Evolutionary conservation across 2,797 vertebrate species (phyloP).

Genomic region (Alauda arvensis): DNA sequence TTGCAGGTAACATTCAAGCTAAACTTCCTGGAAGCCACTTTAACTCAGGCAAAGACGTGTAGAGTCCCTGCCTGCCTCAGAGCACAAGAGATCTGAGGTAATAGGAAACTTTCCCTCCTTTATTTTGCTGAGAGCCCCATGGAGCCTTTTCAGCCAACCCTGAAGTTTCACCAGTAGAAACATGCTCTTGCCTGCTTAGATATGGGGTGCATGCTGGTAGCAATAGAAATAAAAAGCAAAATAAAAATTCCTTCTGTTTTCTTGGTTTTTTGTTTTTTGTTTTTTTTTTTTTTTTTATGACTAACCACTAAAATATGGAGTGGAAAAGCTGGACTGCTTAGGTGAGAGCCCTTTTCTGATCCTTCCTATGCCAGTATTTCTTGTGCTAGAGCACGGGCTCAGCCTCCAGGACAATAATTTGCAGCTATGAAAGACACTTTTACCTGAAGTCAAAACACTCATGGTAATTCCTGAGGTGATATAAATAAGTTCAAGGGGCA

Average conservation of each 20-base stretch:
- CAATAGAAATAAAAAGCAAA: not conserved
- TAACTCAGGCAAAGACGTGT: not conserved
- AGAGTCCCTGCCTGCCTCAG: not conserved
- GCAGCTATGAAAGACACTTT: not conserved
- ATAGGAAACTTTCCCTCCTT: not conserved
- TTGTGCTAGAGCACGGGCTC: not conserved
- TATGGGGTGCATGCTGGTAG: not conserved
- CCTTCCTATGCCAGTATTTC: not conserved
- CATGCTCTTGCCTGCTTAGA: fast-evolving
- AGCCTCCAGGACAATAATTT: not conserved
- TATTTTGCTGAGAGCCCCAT: not conserved
- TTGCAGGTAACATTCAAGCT: not conserved
- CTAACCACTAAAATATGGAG: not conserved
- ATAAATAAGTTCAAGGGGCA: conserved; percentile 11
- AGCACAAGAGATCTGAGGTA: not conserved
- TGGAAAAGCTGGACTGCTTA: not conserved
- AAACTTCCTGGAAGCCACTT: not conserved
- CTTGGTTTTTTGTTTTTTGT: not conserved
- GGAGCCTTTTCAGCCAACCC: not conserved
- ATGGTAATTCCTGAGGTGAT: not conserved
- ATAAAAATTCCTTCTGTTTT: not conserved
- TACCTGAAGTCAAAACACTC: not conserved
- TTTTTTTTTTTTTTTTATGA: not conserved
- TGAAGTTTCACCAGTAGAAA: not conserved
- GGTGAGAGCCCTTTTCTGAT: not conserved